Percentiles rank a stretch among this genome's conserved stretches.
Evolutionary conservation across 2,797 vertebrate genomes (phyloP).

Genomic region (Cyclopterus lumpus): DNA sequence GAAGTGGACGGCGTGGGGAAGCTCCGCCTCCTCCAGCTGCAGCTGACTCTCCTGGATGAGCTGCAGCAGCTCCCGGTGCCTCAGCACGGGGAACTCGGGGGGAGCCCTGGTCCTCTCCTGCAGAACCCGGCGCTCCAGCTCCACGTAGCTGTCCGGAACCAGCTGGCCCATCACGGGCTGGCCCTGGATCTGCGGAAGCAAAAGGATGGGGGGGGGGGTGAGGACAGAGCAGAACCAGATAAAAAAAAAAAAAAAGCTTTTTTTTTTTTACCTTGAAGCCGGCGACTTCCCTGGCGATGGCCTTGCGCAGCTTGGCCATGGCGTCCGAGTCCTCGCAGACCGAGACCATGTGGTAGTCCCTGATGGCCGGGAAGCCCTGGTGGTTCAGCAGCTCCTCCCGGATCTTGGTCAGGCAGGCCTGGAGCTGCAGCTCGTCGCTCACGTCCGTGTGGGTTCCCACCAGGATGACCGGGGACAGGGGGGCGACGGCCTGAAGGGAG

Average conservation of each 20-base stretch:
- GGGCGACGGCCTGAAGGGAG: slow-evolving; percentile 87
- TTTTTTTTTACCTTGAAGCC: slow-evolving; percentile 91
- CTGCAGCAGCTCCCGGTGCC: slow-evolving; percentile 85
- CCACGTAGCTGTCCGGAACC: slow-evolving; percentile 95
- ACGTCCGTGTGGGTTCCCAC: slow-evolving; percentile 93
- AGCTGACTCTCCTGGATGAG: slow-evolving; percentile 91
- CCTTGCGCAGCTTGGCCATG: slow-evolving; percentile 89
- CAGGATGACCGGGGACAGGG: slow-evolving; percentile 92
- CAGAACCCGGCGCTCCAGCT: slow-evolving; percentile 91
- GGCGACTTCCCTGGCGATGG: slow-evolving; percentile 88
- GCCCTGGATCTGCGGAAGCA: slow-evolving; percentile 89
- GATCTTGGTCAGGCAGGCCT: slow-evolving; percentile 88
- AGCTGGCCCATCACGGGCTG: slow-evolving; percentile 96
- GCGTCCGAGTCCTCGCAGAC: slow-evolving; percentile 90
- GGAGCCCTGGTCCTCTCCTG: slow-evolving; percentile 86
- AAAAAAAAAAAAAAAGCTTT: not conserved
- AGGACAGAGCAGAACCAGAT: not conserved
- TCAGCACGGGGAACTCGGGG: slow-evolving; percentile 92
- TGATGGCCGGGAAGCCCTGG: slow-evolving; percentile 90
- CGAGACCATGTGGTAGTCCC: slow-evolving; percentile 90
- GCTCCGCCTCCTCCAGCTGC: slow-evolving; percentile 93
- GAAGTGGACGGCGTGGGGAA: slow-evolving; percentile 93
- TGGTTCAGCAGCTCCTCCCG: slow-evolving; percentile 88
- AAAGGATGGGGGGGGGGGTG: not conserved
- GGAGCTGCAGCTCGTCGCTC: slow-evolving; percentile 88